These are phyloP conservation scores for Natrix natrix DNA, from an alignment of 2,797 vertebrate species.

Conservation along the genomic window DNA sequence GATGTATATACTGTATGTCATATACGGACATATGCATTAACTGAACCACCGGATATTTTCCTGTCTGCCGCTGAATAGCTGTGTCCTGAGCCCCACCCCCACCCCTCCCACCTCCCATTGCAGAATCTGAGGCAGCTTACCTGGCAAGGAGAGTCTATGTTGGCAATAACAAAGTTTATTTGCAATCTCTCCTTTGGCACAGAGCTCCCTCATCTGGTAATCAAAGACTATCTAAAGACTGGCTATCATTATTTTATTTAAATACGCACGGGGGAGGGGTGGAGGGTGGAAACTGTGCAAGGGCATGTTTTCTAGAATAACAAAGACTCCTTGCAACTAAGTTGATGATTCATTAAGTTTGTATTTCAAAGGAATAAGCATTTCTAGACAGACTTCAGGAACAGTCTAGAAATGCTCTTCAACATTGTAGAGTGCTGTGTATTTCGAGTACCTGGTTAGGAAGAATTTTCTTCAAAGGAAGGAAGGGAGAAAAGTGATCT, in stretches of 20 bases:
- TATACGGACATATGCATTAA: neutral
- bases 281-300: no score
- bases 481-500: neutral
- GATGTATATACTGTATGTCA: no score
- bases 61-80: neutral
- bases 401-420: neutral
- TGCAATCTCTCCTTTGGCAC: neutral
- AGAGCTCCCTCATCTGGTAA: conserved; percentile 21
- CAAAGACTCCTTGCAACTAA: conserved; percentile 3
- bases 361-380: neutral
- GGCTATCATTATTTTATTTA: neutral
- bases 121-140: neutral
- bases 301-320: neutral
- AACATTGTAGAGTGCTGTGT: neutral
- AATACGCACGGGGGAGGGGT: neutral
- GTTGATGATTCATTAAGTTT: neutral
- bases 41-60: neutral
- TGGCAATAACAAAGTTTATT: neutral
- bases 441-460: neutral
- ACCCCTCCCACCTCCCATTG: neutral
- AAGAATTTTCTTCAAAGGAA: neutral
- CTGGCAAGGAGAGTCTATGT: neutral
- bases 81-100: neutral
- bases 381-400: neutral
- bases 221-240: neutral